phyloP scores from a whole-genome alignment of 2,113 vertebrate genomes.

The Micronycteris hirsuta region DNA sequence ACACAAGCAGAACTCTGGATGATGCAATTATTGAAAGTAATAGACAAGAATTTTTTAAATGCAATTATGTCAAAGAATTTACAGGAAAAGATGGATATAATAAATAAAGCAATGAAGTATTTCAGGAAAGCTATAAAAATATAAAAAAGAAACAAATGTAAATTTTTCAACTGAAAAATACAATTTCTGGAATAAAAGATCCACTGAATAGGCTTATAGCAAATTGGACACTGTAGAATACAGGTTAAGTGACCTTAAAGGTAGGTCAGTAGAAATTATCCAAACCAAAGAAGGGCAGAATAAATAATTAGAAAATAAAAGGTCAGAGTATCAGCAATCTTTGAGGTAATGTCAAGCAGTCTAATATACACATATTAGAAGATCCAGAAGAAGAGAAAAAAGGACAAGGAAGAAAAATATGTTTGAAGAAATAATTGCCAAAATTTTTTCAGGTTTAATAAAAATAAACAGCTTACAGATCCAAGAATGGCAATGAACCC shows the following conservation, averaged over 20 bases:
- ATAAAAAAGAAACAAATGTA: neutral
- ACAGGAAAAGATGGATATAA: neutral
- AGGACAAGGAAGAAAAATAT: neutral
- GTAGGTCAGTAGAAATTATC: neutral
- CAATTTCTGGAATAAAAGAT: neutral
- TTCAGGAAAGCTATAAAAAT: neutral
- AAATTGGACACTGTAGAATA: neutral
- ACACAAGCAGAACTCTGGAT: constrained; percentile 14
- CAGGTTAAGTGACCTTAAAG: neutral
- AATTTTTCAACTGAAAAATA: neutral
- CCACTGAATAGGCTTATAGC: neutral
- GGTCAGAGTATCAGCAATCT: neutral
- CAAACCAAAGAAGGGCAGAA: neutral
- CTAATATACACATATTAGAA: neutral
- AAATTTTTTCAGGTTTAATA: neutral
- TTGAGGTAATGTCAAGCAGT: neutral
- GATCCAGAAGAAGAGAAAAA: neutral
- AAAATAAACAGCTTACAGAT: neutral
- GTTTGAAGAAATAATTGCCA: constrained; percentile 22
- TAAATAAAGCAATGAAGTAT: neutral
- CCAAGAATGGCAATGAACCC: neutral
- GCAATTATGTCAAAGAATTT: neutral
- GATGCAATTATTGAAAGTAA: neutral
- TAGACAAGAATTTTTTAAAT: neutral
- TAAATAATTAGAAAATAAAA: neutral